Conservation (phyloP, 2,888 invertebrate species). For the Cephus pygmeus region DNA sequence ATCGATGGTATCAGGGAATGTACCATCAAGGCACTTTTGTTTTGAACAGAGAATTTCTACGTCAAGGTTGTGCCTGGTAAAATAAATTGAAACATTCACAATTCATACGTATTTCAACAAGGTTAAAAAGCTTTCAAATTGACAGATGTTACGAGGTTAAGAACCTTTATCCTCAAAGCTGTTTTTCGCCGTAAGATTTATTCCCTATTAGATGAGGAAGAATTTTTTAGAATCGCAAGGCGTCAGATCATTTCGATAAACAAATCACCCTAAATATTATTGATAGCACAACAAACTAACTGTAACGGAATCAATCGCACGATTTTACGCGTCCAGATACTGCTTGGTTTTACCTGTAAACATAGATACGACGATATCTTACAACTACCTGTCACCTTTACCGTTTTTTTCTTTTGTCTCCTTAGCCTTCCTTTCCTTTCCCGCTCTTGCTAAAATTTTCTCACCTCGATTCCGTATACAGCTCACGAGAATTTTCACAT, state of each 20-base stretch:
- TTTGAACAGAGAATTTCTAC: background rate
- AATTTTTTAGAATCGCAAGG: background rate
- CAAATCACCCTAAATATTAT: background rate
- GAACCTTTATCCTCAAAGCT: background rate
- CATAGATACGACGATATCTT: background rate
- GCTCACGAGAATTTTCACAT: background rate
- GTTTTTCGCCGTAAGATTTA: background rate
- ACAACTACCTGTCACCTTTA: slow-evolving; percentile 1
- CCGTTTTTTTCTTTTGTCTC: background rate
- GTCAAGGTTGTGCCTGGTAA: background rate
- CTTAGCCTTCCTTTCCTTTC: background rate
- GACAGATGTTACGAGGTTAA: background rate
- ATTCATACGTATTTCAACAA: background rate
- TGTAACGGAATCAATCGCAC: background rate
- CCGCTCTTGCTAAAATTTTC: background rate
- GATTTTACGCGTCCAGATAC: background rate
- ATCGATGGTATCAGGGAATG: background rate
- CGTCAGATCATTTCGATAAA: background rate
- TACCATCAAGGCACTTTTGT: background rate
- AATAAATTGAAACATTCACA: background rate
- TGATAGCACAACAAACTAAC: background rate
- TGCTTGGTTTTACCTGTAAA: background rate
- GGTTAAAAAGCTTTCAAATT: background rate
- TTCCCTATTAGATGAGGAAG: background rate
- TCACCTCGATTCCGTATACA: background rate